Evolutionary conservation across 1,140 invertebrate species (phyloP), one percentile per base, ranked within the genome.

Genomic region (Sarcophaga bullata): DNA sequence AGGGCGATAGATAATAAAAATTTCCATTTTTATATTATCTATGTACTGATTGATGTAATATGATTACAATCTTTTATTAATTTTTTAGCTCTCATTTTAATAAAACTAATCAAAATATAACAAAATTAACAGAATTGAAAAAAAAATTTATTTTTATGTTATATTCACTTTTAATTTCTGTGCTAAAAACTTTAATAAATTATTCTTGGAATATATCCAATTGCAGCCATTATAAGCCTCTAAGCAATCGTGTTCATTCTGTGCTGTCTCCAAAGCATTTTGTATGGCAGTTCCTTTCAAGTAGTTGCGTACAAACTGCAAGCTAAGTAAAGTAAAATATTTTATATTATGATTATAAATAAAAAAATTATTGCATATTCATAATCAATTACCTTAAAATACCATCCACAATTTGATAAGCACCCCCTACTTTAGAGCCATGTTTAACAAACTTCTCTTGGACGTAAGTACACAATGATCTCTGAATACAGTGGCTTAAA

Each of bases 381-480:
- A n/a, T 37, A 48, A 19, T 8, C 11, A 75, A n/a, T 76, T 47
- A 88, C 88, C 84, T 85, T 54, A 84, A 80, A 62, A 89, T 46
- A 0, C 85, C 84, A 82, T 89, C 75, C 1, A 89, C 73, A 6
- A 86, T 73, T n/a, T 82, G 83, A 37, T 81, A 76, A 68, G 82
- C 78, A 8, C 81, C 83, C 10, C 80, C 83, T 25, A 25, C 50
- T 10, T 52, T 13, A 52, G 9, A 6, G n/a, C 17, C 37, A n/a
- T 37, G 8, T 9, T 48, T 68, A 19, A 48, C 7, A 50, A 78
- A 78, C n/a, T 52, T 50, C n/a, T 68, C 8, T 37, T 87, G 84
- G 49, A 88, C 50, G 76, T 87, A 89, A 50, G 85, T 84, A 54
- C 88, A 89, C 17, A 89, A 86, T 8, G 84, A 84, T 1, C 84